Percentiles rank a stretch among this genome's conserved stretches.
These are phyloP conservation scores for Orestias chungarensis DNA, from an alignment of 2,797 vertebrate genomes.

Conservation along the genomic window DNA sequence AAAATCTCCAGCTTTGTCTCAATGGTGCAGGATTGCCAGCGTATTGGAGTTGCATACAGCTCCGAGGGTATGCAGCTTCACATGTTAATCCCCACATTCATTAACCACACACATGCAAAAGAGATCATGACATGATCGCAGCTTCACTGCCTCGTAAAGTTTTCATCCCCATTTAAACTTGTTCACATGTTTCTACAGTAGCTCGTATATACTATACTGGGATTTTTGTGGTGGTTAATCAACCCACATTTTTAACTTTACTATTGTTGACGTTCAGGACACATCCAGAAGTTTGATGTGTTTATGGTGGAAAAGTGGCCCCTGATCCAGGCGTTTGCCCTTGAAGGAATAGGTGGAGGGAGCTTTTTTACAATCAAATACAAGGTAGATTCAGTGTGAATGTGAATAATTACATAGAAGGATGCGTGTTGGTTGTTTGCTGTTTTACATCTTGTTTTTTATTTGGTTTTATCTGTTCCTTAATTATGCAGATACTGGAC, in stretches of 20 bases:
- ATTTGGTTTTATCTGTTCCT: background rate
- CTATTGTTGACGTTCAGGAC: slow-evolving; percentile 78
- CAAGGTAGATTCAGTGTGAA: slow-evolving; percentile 77
- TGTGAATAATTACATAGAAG: background rate
- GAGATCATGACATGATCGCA: background rate
- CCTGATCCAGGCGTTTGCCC: slow-evolving; percentile 94
- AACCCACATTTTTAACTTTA: too few relatives aligned
- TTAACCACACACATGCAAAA: background rate
- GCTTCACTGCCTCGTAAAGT: background rate
- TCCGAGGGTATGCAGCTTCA: slow-evolving; percentile 82
- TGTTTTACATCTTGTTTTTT: background rate
- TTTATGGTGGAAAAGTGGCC: slow-evolving; percentile 99
- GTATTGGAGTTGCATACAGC: slow-evolving; percentile 93
- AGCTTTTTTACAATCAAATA: slow-evolving; percentile 98
- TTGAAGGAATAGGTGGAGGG: slow-evolving; percentile 95
- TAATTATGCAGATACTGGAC: slow-evolving; percentile 86
- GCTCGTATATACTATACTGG: background rate
- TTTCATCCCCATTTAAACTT: background rate
- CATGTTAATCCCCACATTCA: background rate
- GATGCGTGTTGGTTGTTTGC: background rate
- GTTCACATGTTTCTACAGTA: background rate
- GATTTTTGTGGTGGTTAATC: too few relatives aligned
- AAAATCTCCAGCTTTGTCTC: slow-evolving; percentile 98
- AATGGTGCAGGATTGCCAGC: slow-evolving; percentile 93
- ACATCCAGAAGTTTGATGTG: slow-evolving; percentile 95